Evolutionary conservation across 2,888 invertebrate species (phyloP), one percentile per base, ranked within the genome.

Genomic region (Stenolophus ochropezus): DNA sequence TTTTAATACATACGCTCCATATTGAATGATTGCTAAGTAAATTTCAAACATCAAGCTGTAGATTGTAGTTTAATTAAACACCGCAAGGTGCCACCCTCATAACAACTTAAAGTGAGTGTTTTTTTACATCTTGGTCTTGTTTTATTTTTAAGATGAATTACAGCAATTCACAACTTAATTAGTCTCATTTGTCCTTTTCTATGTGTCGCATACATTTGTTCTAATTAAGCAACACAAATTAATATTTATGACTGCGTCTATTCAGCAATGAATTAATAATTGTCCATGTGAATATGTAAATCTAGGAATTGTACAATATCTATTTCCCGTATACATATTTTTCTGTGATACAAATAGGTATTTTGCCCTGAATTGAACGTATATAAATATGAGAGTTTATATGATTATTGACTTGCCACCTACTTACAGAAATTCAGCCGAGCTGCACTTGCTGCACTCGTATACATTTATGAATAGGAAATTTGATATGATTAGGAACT

Each of bases 191-290:
- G 61, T 61, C 61, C 61, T 61, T 14, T 25, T n/a, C n/a, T 61
- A 25, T 61, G 61, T 27, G 61, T 61, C 61, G 61, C 71, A 71
- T 71, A 71, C 20, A 77, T 58, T 77, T 65, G 78, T 78, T 49
- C 65, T 78, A 78, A 78, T 78, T 78, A 78, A 65, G 61, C 25
- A 65, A 61, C 23, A 78, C 78, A 65, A 25, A 78, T 78, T 65
- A 65, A 61, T 78, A 78, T 78, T 78, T 78, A 78, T 78, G 25
- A 78, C 49, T 78, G 49, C 65, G 25, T 65, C 49, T 65, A 25
- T 78, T 23, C 23, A 65, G 3, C 14, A 23, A 78, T 61, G 42
- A 33, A 65, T 49, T 78, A 61, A 49, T 49, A 65, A 16, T 65
- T 78, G 78, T 65, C 78, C 49, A 49, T 78, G 65, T 65, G 14